phyloP scores from a whole-genome alignment of 2,113 vertebrate genomes.

The Raja brachyura region DNA sequence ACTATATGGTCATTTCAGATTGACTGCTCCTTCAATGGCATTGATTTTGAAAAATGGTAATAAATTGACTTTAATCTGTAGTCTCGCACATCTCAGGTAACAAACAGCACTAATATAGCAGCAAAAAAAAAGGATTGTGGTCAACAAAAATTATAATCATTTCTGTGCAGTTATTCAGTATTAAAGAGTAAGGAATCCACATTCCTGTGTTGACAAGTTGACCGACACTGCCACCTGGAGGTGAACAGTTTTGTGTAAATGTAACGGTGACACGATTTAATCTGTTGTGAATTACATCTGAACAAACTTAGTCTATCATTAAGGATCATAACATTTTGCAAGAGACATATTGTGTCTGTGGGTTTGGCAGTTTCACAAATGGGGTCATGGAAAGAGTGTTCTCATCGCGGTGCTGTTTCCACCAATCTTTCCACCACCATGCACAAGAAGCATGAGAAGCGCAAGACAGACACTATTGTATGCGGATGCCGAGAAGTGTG shows the following conservation, averaged over 20 bases:
- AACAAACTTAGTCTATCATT: background rate
- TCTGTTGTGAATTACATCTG: background rate
- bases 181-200: no score
- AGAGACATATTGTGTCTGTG: background rate
- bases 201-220: background rate
- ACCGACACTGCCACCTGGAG: constrained; percentile 25
- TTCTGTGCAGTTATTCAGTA: background rate
- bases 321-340: background rate
- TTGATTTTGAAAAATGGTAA: background rate
- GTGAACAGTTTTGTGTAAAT: background rate
- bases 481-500: no score
- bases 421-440: no score
- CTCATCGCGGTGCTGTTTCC: no score
- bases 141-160: background rate
- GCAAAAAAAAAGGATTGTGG: background rate
- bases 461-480: no score
- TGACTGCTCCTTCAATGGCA: background rate
- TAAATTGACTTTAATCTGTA: background rate
- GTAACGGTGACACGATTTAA: background rate
- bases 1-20: background rate
- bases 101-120: background rate
- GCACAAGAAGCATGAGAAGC: no score
- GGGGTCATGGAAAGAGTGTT: no score
- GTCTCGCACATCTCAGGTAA: background rate
- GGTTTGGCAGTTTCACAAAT: background rate